Evolutionary conservation across 2,888 invertebrate genomes (phyloP).

Genomic region (Cheilosia grossa): DNA sequence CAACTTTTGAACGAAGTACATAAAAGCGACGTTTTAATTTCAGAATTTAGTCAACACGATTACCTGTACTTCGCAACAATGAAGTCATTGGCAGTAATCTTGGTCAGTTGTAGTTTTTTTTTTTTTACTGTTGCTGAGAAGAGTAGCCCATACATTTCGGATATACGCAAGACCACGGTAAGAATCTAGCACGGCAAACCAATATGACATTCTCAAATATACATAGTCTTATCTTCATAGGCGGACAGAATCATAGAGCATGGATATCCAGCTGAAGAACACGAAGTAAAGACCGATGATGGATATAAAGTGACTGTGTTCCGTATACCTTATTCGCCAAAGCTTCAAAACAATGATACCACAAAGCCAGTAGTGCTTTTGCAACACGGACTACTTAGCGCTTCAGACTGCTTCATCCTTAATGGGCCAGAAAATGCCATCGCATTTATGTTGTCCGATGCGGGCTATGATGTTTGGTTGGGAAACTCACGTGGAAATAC

Average conservation of each 20-base stretch:
- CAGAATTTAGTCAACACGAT: conserved; percentile 2
- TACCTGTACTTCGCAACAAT: conserved; percentile 11
- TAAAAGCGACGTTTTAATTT: too few relatives aligned
- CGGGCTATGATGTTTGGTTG: conserved; percentile 86
- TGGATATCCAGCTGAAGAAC: conserved; percentile 88
- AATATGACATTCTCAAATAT: background rate
- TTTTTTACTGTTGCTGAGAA: conserved; percentile 11
- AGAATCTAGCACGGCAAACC: background rate
- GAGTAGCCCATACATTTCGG: conserved; percentile 20
- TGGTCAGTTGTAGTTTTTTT: conserved; percentile 11
- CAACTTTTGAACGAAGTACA: too few relatives aligned
- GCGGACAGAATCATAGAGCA: conserved; percentile 78
- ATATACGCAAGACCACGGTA: conserved; percentile 48
- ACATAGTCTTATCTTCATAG: conserved; percentile 64
- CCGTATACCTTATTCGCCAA: conserved; percentile 87
- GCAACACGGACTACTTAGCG: conserved; percentile 90
- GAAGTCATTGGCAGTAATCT: conserved; percentile 1
- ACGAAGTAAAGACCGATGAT: conserved; percentile 89
- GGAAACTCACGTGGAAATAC: conserved; percentile 87
- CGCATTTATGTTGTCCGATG: conserved; percentile 84
- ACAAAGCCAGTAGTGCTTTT: conserved; percentile 86
- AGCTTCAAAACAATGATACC: conserved; percentile 80
- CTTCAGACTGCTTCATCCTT: conserved; percentile 89
- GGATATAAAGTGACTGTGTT: conserved; percentile 93
- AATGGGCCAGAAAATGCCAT: conserved; percentile 87